phyloP scores from a whole-genome alignment of 2,888 invertebrate species.

The Lacanobia wlatinum region DNA sequence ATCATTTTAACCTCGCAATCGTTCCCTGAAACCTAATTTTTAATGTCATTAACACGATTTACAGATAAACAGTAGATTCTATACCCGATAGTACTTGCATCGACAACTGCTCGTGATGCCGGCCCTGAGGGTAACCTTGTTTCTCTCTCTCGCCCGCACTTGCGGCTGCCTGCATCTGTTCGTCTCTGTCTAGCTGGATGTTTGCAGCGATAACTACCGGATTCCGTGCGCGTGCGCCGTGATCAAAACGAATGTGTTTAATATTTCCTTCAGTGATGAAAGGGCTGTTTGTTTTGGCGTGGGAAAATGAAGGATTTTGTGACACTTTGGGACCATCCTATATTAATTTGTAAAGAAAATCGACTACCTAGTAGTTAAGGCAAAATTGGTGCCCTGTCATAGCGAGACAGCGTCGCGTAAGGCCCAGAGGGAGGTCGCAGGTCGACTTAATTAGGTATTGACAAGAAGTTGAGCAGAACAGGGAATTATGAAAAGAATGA shows the following conservation, averaged over 20 bases:
- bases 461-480: too few relatives aligned
- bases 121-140: conserved; percentile 88
- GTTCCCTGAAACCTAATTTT: conserved; percentile 47
- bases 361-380: background rate
- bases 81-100: conserved; percentile 54
- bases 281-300: conserved; percentile 57
- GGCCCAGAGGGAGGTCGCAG: too few relatives aligned
- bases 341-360: background rate
- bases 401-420: background rate
- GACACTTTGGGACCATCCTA: background rate
- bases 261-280: conserved; percentile 54
- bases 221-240: conserved; percentile 80
- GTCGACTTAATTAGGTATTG: too few relatives aligned
- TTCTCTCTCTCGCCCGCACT: conserved; percentile 77
- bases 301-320: conserved; percentile 24
- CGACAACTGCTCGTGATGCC: conserved; percentile 71
- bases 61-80: conserved; percentile 52
- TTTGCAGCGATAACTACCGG: conserved; percentile 82
- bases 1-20: conserved; percentile 39
- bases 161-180: conserved; percentile 48
- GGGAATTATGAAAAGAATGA: too few relatives aligned
- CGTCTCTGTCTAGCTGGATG: conserved; percentile 75
- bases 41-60: conserved; percentile 61
- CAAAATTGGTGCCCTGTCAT: background rate
- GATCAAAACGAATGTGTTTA: conserved; percentile 40